Percentiles rank a stretch among this genome's conserved stretches.
Evolutionary conservation across 2,888 invertebrate species (phyloP).

Genomic region (Drosophila anomalata): DNA sequence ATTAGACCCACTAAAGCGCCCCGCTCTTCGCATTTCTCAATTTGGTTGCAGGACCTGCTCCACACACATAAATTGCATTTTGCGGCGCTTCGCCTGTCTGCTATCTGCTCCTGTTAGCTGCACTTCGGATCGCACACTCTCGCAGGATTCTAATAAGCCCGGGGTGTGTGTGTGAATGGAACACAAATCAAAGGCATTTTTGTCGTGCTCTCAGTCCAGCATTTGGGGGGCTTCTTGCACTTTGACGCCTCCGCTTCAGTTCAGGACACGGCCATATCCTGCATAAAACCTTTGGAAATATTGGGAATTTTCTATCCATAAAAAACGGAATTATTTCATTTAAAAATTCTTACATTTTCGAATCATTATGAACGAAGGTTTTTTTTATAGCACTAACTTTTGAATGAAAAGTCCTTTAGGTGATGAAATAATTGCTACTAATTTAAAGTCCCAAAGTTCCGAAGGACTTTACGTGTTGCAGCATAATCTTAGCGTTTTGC

Average conservation of each 20-base stretch:
- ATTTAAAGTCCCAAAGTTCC: neutral
- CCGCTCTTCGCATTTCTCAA: neutral
- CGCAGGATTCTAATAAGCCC: constrained; percentile 44
- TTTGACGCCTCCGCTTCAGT: constrained; percentile 21
- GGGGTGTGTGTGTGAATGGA: constrained; percentile 13
- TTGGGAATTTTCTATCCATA: neutral
- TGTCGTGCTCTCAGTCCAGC: constrained; percentile 24
- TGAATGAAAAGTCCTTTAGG: neutral
- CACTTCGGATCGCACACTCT: constrained; percentile 36
- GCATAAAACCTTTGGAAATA: constrained; percentile 35
- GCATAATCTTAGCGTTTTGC: constrained; percentile 28
- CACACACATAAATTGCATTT: constrained; percentile 52
- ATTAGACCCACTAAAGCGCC: constrained; percentile 33
- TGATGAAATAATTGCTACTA: neutral
- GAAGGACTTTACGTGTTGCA: neutral
- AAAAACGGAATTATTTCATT: neutral
- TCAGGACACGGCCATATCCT: constrained; percentile 34
- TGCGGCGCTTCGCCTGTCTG: constrained; percentile 33
- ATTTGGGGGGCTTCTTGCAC: constrained; percentile 34
- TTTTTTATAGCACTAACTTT: neutral
- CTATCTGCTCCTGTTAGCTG: constrained; percentile 35
- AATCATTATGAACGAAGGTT: neutral
- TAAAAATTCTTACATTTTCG: neutral
- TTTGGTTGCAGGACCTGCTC: neutral
- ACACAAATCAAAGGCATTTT: constrained; percentile 51